Conservation (phyloP, 2,888 invertebrate genomes). For the Eugnorisma glareosa region DNA sequence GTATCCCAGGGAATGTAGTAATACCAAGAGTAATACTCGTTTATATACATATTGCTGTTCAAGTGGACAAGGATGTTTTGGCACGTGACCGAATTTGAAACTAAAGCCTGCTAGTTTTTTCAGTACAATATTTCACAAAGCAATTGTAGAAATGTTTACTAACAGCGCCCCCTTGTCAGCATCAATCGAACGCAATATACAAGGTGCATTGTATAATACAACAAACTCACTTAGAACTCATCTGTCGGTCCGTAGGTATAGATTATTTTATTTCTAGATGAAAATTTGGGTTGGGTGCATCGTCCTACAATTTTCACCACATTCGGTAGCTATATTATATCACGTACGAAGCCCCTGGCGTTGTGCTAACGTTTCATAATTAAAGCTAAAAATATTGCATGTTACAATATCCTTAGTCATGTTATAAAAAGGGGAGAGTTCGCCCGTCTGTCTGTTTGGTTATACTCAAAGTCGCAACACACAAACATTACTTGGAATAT, state of each 20-base stretch:
- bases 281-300: background rate
- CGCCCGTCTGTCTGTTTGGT: background rate
- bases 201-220: background rate
- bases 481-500: constrained; percentile 5
- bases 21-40: too few relatives aligned
- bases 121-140: background rate
- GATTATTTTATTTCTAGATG: background rate
- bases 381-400: constrained; percentile 29
- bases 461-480: constrained; percentile 5
- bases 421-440: constrained; percentile 23
- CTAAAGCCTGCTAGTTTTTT: background rate
- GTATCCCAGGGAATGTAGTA: background rate
- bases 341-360: background rate
- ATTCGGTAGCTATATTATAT: background rate
- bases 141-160: background rate
- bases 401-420: constrained; percentile 26
- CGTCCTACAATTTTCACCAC: background rate
- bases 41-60: background rate
- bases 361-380: constrained; percentile 13
- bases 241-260: background rate
- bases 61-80: background rate
- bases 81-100: background rate
- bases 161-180: background rate
- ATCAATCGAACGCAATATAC: background rate
- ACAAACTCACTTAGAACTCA: background rate